Evolutionary conservation across 1,140 invertebrate species (phyloP).

Genomic region (Dryas iulia): DNA sequence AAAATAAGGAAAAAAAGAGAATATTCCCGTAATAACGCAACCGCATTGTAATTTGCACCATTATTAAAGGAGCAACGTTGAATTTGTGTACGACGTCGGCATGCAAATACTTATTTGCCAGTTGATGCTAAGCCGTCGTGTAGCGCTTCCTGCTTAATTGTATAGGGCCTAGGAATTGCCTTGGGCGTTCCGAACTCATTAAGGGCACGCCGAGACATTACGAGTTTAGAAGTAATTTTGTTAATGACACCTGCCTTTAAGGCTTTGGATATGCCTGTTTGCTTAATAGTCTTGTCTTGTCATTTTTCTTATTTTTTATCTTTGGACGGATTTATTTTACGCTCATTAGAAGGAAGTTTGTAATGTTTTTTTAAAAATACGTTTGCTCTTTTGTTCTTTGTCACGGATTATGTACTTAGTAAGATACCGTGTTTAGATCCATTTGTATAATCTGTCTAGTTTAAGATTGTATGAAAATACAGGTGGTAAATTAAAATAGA

Average conservation of each 20-base stretch:
- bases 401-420: background rate
- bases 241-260: slow-evolving; percentile 6
- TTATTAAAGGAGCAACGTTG: background rate
- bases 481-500: too few species aligned
- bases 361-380: background rate
- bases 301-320: background rate
- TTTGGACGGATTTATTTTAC: background rate
- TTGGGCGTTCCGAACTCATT: slow-evolving; percentile 7
- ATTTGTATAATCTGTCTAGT: background rate
- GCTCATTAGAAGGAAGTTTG: background rate
- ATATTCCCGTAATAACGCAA: background rate
- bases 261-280: background rate
- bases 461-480: background rate
- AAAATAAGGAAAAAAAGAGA: background rate
- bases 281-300: background rate
- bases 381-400: background rate
- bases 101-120: slow-evolving; percentile 22
- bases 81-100: slow-evolving; percentile 3
- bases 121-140: slow-evolving; percentile 2
- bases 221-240: slow-evolving; percentile 11
- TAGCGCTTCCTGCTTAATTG: slow-evolving; percentile 13
- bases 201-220: slow-evolving; percentile 9
- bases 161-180: slow-evolving; percentile 12
- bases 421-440: too few species aligned
- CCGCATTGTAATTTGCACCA: background rate